phyloP scores from a whole-genome alignment of 1,140 invertebrate genomes.

The Antheraea mylitta region DNA sequence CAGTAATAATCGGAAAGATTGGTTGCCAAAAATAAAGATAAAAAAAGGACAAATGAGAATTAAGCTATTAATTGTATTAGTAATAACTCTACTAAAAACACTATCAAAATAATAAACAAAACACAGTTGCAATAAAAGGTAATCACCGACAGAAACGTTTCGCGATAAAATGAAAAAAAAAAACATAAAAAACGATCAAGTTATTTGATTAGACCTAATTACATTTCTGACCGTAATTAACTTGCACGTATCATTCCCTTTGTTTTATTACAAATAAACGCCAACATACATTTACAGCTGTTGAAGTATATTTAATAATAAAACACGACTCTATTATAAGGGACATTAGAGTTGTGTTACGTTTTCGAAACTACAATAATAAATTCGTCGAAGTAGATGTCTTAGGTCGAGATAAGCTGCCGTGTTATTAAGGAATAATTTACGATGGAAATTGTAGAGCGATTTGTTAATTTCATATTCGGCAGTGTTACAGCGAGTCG shows the following conservation, averaged over 20 bases:
- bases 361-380: slow-evolving; percentile 12
- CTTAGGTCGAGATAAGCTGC: slow-evolving; percentile 63
- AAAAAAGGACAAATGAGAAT: no score
- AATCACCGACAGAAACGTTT: slow-evolving; percentile 36
- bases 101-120: slow-evolving; percentile 12
- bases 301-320: slow-evolving; percentile 9
- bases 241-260: slow-evolving; percentile 69
- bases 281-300: slow-evolving; percentile 26
- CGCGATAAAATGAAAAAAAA: slow-evolving; percentile 19
- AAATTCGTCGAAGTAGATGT: slow-evolving; percentile 40
- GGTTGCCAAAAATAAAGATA: no score
- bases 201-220: slow-evolving; percentile 74
- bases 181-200: slow-evolving; percentile 49
- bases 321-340: slow-evolving; percentile 34
- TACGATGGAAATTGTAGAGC: slow-evolving; percentile 65
- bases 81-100: slow-evolving; percentile 18
- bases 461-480: slow-evolving; percentile 70
- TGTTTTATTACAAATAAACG: slow-evolving; percentile 61
- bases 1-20: no score
- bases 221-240: slow-evolving; percentile 69
- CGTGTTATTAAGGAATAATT: slow-evolving; percentile 69
- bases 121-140: slow-evolving; percentile 22
- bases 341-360: slow-evolving; percentile 15
- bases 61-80: no score
- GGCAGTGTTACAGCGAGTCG: slow-evolving; percentile 38